Percentiles rank a stretch among this genome's conserved stretches.
These are phyloP conservation scores for Koerneria pararmatus DNA, from an alignment of 2,888 invertebrate species.

Conservation along the genomic window DNA sequence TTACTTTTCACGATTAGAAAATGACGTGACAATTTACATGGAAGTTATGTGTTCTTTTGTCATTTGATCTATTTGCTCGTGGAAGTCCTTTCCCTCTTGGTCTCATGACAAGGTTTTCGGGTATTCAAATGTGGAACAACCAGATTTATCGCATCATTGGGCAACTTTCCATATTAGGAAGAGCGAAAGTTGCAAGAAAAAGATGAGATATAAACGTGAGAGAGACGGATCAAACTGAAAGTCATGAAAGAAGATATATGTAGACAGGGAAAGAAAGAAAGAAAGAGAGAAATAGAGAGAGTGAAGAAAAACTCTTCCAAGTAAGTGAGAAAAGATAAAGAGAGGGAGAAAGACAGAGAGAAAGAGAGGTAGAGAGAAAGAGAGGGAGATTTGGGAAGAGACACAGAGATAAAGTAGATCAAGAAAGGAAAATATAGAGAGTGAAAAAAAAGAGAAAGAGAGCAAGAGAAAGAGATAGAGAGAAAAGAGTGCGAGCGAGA, in stretches of 20 bases:
- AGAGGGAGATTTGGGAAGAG: neutral
- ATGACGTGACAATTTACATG: too few species aligned
- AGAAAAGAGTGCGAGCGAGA: neutral
- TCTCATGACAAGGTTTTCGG: too few species aligned
- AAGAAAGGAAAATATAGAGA: neutral
- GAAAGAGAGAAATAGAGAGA: neutral
- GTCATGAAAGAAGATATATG: neutral
- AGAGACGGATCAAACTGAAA: constrained; percentile 8
- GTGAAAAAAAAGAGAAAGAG: neutral
- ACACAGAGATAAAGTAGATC: neutral
- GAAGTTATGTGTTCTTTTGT: too few species aligned
- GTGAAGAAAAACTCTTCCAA: too few species aligned
- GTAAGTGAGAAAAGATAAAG: constrained; percentile 18
- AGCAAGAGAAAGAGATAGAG: neutral
- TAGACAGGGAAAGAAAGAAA: neutral
- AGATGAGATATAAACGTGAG: constrained; percentile 1
- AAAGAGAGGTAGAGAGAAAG: neutral
- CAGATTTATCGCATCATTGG: too few species aligned
- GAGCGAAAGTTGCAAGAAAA: neutral
- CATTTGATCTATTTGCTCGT: too few species aligned
- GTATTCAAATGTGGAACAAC: too few species aligned
- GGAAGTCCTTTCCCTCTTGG: too few species aligned
- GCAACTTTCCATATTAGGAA: too few species aligned
- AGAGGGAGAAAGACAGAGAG: constrained; percentile 1
- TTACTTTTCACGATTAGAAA: too few species aligned